These are phyloP conservation scores for Platyscapa corneri DNA, from an alignment of 1,140 invertebrate species.

Conservation along the genomic window DNA sequence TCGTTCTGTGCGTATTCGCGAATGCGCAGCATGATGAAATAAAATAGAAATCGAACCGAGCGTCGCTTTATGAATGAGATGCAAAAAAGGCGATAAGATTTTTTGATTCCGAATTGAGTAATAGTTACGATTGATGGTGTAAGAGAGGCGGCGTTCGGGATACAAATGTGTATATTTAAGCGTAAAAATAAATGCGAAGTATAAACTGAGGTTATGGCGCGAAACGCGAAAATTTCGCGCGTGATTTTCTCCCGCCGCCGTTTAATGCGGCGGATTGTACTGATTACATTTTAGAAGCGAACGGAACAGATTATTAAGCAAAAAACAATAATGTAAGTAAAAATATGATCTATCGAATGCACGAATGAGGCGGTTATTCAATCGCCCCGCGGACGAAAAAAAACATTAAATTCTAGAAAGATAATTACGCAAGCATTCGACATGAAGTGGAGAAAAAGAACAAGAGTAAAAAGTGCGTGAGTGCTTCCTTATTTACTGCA, in stretches of 20 bases:
- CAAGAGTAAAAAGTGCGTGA: slow-evolving; percentile 33
- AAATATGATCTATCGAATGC: background rate
- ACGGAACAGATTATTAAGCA: slow-evolving; percentile 32
- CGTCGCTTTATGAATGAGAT: slow-evolving; percentile 28
- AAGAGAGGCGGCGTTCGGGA: slow-evolving; percentile 34
- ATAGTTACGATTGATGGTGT: too few relatives aligned
- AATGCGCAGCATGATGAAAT: slow-evolving; percentile 50
- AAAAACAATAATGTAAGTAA: slow-evolving; percentile 11
- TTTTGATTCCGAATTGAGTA: background rate
- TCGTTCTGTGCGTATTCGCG: slow-evolving; percentile 43
- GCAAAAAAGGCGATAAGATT: background rate
- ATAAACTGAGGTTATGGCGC: slow-evolving; percentile 54
- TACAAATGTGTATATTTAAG: slow-evolving; percentile 48
- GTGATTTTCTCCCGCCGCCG: slow-evolving; percentile 54
- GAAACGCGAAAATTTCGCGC: slow-evolving; percentile 33
- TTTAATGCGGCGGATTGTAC: slow-evolving; percentile 63
- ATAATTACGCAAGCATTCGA: background rate
- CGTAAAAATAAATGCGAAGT: slow-evolving; percentile 44
- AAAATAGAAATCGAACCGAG: slow-evolving; percentile 48
- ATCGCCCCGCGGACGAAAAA: background rate
- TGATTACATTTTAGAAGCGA: slow-evolving; percentile 69
- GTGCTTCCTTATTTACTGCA: slow-evolving; percentile 46
- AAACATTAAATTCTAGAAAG: slow-evolving; percentile 5
- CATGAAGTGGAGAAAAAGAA: slow-evolving; percentile 11
- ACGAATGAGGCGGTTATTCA: background rate